Conservation (phyloP, 1,140 invertebrate genomes). For the Bicyclus anynana region DNA sequence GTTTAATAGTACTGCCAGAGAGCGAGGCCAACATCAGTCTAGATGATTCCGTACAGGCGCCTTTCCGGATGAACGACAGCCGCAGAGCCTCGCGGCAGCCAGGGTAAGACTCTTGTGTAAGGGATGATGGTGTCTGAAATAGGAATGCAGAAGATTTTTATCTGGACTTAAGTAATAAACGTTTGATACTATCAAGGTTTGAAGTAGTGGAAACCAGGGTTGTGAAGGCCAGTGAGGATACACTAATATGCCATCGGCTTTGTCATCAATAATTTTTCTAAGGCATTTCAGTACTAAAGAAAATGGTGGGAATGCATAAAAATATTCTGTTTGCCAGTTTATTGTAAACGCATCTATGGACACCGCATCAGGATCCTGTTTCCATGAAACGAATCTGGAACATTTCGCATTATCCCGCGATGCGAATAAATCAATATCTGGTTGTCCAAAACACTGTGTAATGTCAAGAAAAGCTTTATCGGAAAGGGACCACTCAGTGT, state of each 20-base stretch:
- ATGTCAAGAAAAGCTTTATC: conserved; percentile 12
- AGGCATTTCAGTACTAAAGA: conserved; percentile 16
- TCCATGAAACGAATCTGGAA: conserved; percentile 22
- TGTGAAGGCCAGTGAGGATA: conserved; percentile 27
- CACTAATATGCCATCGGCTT: conserved; percentile 20
- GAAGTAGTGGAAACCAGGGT: conserved; percentile 20
- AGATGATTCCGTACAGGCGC: conserved; percentile 8
- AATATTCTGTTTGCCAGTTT: conserved; percentile 18
- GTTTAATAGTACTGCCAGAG: not conserved
- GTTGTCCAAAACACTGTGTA: conserved; percentile 15
- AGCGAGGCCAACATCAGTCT: conserved; percentile 36
- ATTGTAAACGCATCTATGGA: conserved; percentile 30
- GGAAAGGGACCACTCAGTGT: conserved; percentile 30
- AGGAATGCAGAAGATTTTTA: conserved; percentile 10
- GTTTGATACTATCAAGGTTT: conserved; percentile 2
- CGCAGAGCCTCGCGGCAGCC: conserved; percentile 31
- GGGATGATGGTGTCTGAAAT: conserved; percentile 9
- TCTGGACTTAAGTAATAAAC: conserved; percentile 15
- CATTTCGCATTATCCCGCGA: conserved; percentile 24
- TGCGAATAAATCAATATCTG: conserved; percentile 33
- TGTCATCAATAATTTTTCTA: conserved; percentile 16
- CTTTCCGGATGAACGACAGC: conserved; percentile 20
- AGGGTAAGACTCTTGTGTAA: conserved; percentile 6
- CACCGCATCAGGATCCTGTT: conserved; percentile 24
- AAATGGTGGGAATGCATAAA: conserved; percentile 35